These are phyloP conservation scores for Petromus typicus DNA, from an alignment of 2,113 vertebrate species.

Conservation along the genomic window DNA sequence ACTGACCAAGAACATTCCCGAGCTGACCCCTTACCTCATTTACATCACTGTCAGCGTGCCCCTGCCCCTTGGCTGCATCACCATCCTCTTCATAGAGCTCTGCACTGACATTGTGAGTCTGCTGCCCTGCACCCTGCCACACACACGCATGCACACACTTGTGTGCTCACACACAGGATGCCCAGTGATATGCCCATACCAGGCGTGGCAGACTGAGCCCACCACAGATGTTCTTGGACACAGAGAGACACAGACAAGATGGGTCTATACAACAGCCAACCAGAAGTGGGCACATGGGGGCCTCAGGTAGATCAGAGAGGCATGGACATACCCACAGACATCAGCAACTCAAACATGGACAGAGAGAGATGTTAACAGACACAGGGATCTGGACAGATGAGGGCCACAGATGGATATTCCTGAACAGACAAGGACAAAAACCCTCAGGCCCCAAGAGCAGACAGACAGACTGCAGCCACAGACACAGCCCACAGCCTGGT, in stretches of 20 bases:
- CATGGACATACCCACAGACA: not conserved
- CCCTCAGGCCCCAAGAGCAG: not conserved
- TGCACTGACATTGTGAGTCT: conserved; percentile 92
- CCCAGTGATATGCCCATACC: not conserved
- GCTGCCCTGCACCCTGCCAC: rapidly evolving
- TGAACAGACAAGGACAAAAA: not conserved
- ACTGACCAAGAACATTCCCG: conserved; percentile 93
- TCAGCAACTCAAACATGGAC: not conserved
- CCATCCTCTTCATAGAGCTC: conserved; percentile 94
- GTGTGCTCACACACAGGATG: not conserved
- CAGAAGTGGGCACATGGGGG: not conserved
- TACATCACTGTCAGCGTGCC: conserved; percentile 93
- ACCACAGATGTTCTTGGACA: not conserved
- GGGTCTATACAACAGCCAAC: not conserved
- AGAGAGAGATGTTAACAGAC: not conserved
- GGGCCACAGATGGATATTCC: not conserved
- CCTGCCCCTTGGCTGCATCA: conserved; percentile 92
- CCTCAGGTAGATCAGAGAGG: not conserved
- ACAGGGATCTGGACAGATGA: not conserved
- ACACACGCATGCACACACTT: too few relatives aligned
- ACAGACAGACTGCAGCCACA: not conserved
- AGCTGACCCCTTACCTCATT: conserved; percentile 92
- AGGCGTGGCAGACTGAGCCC: not conserved
- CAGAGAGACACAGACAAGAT: not conserved
- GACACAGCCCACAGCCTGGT: not conserved